These are phyloP conservation scores for Thaleichthys pacificus DNA, from an alignment of 2,797 vertebrate species.

Conservation along the genomic window DNA sequence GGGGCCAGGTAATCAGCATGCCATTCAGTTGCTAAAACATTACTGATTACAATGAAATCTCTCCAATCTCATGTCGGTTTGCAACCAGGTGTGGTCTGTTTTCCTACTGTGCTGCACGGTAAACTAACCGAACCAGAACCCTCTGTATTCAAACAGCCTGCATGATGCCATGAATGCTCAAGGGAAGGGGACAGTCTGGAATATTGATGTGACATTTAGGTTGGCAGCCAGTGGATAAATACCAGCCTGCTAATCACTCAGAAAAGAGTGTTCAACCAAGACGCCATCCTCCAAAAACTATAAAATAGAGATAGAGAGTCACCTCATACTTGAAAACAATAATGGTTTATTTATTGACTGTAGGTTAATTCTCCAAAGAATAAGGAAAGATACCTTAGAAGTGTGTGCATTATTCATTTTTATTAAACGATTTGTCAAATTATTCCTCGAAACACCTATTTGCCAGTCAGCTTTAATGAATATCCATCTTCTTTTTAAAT, in stretches of 20 bases:
- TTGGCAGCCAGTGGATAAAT: conserved; percentile 21
- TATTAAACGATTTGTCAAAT: no score
- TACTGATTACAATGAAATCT: no score
- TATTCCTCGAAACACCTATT: no score
- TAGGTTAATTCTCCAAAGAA: background rate
- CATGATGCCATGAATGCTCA: conserved; percentile 49
- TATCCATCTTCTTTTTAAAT: no score
- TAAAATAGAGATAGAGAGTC: no score
- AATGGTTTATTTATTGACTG: background rate
- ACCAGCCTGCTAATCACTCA: background rate
- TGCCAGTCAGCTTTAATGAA: no score
- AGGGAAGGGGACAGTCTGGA: conserved; percentile 66
- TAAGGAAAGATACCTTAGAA: background rate
- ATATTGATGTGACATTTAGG: conserved; percentile 77
- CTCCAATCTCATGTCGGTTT: no score
- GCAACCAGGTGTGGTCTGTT: no score
- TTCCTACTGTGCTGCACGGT: no score
- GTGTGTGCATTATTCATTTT: background rate
- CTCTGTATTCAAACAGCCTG: conserved; percentile 62
- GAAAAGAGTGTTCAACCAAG: background rate
- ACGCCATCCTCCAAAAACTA: background rate
- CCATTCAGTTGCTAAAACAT: conserved; percentile 1
- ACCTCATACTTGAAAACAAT: no score
- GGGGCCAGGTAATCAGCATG: background rate
- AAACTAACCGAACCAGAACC: conserved; percentile 7